Evolutionary conservation across 2,888 invertebrate genomes (phyloP).

Genomic region (Zaprionus bogoriensis): DNA sequence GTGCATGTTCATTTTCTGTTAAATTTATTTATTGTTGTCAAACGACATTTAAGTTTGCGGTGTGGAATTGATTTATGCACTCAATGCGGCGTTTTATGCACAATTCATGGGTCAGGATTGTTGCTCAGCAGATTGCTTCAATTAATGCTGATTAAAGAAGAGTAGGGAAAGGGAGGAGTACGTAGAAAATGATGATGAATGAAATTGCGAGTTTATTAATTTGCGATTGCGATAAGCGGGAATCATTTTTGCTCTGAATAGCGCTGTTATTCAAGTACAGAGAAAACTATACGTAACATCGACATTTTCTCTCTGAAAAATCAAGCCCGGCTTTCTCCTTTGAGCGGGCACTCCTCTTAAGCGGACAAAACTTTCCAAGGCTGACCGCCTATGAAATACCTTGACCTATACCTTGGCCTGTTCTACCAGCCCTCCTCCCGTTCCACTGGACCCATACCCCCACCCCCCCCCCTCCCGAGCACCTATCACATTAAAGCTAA

Average conservation of each 20-base stretch:
- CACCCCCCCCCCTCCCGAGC: conserved; percentile 6
- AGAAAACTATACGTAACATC: too few relatives aligned
- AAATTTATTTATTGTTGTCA: conserved; percentile 34
- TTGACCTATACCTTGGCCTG: too few relatives aligned
- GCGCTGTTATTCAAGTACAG: too few relatives aligned
- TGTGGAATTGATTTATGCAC: conserved; percentile 51
- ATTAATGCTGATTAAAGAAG: conserved; percentile 29
- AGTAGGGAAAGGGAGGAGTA: background rate
- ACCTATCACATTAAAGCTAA: conserved; percentile 26
- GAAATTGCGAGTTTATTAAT: conserved; percentile 21
- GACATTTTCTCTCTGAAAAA: too few relatives aligned
- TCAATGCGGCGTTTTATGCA: conserved; percentile 25
- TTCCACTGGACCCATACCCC: conserved; percentile 1
- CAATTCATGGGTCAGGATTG: conserved; percentile 25
- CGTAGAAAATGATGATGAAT: conserved; percentile 29
- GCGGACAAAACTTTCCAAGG: too few relatives aligned
- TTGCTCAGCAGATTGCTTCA: conserved; percentile 34
- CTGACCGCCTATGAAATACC: too few relatives aligned
- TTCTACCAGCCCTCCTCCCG: background rate
- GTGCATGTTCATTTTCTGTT: conserved; percentile 25
- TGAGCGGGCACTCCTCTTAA: too few relatives aligned
- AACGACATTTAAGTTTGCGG: conserved; percentile 54
- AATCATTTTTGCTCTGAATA: too few relatives aligned
- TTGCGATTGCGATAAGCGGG: too few relatives aligned
- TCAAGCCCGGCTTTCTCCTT: too few relatives aligned